Evolutionary conservation across 2,888 invertebrate genomes (phyloP).

Genomic region (Geotrupes spiniger): DNA sequence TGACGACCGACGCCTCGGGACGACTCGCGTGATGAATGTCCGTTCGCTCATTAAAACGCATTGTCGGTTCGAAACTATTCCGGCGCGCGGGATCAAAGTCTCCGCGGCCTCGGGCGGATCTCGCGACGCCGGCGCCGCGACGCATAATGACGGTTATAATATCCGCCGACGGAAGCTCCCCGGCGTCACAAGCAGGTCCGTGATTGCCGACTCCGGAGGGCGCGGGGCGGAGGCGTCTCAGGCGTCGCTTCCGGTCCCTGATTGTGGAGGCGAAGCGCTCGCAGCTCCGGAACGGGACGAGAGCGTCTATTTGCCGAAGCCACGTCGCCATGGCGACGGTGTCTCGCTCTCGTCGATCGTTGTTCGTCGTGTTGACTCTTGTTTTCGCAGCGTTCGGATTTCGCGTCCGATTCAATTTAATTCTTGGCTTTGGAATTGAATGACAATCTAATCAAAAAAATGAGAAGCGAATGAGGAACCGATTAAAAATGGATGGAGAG

Average conservation of each 20-base stretch:
- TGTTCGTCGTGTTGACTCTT: neutral
- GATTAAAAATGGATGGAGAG: too few relatives aligned
- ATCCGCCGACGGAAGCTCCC: constrained; percentile 32
- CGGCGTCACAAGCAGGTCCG: constrained; percentile 39
- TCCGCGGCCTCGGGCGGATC: neutral
- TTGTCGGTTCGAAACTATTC: too few relatives aligned
- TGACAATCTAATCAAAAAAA: too few relatives aligned
- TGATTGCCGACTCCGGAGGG: constrained; percentile 41
- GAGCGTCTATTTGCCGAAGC: constrained; percentile 37
- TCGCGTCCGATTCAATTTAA: too few relatives aligned
- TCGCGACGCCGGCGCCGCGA: neutral
- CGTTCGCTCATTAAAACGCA: too few relatives aligned
- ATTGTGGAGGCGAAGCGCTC: constrained; percentile 40
- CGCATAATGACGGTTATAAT: constrained; percentile 14
- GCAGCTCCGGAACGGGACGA: constrained; percentile 30
- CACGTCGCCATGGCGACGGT: constrained; percentile 33
- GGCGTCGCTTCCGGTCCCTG: constrained; percentile 44
- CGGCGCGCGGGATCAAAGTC: too few relatives aligned
- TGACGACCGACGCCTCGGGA: too few relatives aligned
- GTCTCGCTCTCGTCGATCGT: constrained; percentile 12
- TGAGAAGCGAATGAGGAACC: too few relatives aligned
- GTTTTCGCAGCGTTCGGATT: too few relatives aligned
- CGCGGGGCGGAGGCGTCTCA: constrained; percentile 33
- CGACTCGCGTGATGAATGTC: too few relatives aligned
- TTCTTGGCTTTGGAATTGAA: too few relatives aligned